phyloP scores from a whole-genome alignment of 2,797 vertebrate genomes.

The Typhlichthys eigenmanni region DNA sequence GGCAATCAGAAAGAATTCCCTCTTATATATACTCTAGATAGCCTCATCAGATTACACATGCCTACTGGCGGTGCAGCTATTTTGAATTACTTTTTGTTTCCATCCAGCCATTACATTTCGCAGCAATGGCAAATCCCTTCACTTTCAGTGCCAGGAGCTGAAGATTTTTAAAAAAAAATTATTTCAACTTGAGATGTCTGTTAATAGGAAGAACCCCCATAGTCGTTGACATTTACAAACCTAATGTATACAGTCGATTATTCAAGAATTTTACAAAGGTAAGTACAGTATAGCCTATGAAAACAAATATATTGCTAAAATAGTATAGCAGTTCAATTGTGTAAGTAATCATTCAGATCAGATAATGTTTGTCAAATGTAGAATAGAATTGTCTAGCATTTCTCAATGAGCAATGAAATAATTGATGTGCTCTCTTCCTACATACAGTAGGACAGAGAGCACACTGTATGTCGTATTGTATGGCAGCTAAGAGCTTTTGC shows the following conservation, averaged over 20 bases:
- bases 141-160: slow-evolving; percentile 41
- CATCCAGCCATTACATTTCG: slow-evolving; percentile 27
- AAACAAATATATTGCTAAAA: no score
- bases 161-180: neutral
- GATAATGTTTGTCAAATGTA: neutral
- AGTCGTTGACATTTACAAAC: no score
- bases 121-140: slow-evolving; percentile 13
- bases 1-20: slow-evolving; percentile 30
- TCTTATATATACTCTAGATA: slow-evolving; percentile 36
- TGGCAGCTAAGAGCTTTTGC: slow-evolving; percentile 56
- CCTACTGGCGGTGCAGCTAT: slow-evolving; percentile 25
- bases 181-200: slow-evolving; percentile 4
- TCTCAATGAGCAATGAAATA: slow-evolving; percentile 14
- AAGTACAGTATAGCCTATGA: no score
- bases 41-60: slow-evolving; percentile 34
- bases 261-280: no score
- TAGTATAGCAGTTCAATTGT: no score
- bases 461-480: slow-evolving; percentile 21
- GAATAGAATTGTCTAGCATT: neutral
- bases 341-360: no score
- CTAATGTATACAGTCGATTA: no score
- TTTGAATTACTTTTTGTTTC: slow-evolving; percentile 24
- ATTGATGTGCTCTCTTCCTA: slow-evolving; percentile 50
- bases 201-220: neutral
- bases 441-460: slow-evolving; percentile 37